Evolutionary conservation across 2,113 vertebrate species (phyloP), one percentile per base, ranked within the genome.

Genomic region (Myodes glareolus): DNA sequence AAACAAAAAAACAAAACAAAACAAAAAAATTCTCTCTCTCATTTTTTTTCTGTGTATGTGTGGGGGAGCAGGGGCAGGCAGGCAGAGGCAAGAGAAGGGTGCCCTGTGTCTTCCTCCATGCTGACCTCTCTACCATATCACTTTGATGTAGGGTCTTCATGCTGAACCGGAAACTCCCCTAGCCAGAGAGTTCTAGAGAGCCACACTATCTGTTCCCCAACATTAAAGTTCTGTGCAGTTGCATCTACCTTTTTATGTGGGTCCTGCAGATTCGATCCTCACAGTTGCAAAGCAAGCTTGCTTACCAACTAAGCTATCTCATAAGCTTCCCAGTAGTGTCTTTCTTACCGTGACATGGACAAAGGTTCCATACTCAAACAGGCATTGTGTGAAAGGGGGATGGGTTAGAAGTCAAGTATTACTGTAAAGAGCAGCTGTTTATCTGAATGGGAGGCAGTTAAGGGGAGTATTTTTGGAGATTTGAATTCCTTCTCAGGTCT

Each of bases 401-500:
- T 2, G 17, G 33, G 16, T 39, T 58, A 88, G 78, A 82, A 93
- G 36, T 2, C 42, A 70, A n/a, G 31, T 23, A 23, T 70, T 91
- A 91, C 70, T 93, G 75, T 78, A 81, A 96, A 95, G 77, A 85
- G 23, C 29, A 94, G 63, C 39, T 45, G 8, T 16, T 58, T 70
- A 65, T 88, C 63, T 91, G 27, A 33, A 29, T 25, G 29, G 31
- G 42, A 88, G 6, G 91, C 72, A 42, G 58, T 50, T n/a, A 55
- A 90, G 70, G 36, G 21, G 45, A 0, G 11, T 17, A 19, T 52
- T 92, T 87, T 47, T 70, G 27, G 92, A 93, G 42, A 72, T 86
- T 90, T 78, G 81, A 5, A 78, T 96, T 92, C 33, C 12, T 80
- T 97, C 95, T 92, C 29, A 84, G 63, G 33, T 9, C 16, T 92